These are phyloP conservation scores for Cephalotes varians DNA, from an alignment of 2,888 invertebrate species.

Conservation along the genomic window DNA sequence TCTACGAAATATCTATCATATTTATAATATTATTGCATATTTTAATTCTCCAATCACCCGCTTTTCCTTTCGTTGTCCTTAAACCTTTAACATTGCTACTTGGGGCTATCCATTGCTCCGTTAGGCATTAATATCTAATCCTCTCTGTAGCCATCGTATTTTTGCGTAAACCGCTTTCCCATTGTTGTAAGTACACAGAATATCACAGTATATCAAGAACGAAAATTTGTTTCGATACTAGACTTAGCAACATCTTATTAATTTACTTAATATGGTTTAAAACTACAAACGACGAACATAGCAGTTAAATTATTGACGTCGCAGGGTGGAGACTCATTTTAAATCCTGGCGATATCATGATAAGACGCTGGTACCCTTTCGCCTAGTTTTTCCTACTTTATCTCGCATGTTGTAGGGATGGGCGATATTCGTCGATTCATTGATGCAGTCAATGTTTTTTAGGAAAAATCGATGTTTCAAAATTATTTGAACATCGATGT, in stretches of 20 bases:
- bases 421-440: too few species aligned
- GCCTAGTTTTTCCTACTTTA: constrained; percentile 77
- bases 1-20: not conserved
- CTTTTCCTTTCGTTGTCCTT: constrained; percentile 72
- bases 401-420: constrained; percentile 75
- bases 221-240: not conserved
- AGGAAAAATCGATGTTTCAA: too few species aligned
- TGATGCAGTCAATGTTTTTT: too few species aligned
- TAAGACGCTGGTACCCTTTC: constrained; percentile 63
- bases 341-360: constrained; percentile 75
- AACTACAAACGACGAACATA: not conserved
- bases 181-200: constrained; percentile 39
- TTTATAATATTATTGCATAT: not conserved
- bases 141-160: constrained; percentile 83
- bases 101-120: constrained; percentile 83
- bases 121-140: constrained; percentile 86
- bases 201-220: constrained; percentile 3
- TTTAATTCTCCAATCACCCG: constrained; percentile 68
- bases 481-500: too few species aligned
- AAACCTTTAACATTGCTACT: constrained; percentile 82
- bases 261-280: not conserved
- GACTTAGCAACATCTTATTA: constrained; percentile 10
- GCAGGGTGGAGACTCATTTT: constrained; percentile 65
- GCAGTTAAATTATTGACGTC: constrained; percentile 12
- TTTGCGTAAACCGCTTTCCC: constrained; percentile 79